A percentile compares a stretch with the other conserved stretches of the same genome.
Conservation (phyloP, 1,140 invertebrate species). For the Drosophila sulfurigaster region DNA sequence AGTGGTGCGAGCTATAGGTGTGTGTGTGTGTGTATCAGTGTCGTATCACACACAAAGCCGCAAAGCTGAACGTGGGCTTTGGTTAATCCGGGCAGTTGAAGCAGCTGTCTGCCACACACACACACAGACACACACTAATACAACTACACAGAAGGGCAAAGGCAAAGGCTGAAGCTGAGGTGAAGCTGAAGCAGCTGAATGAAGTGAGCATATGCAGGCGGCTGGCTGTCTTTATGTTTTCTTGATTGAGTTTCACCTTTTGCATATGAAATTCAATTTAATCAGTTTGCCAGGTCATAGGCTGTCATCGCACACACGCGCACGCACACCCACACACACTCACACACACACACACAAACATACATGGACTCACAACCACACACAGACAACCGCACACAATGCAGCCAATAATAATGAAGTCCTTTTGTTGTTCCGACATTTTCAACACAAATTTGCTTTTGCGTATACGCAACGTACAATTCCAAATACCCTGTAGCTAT, state of each 20-base stretch:
- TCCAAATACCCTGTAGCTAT: conserved; percentile 27
- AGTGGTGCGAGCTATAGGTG: neutral
- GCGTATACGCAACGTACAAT: conserved; percentile 50
- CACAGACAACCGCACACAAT: conserved; percentile 45
- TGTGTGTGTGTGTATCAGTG: conserved; percentile 55
- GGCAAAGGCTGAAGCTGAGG: neutral
- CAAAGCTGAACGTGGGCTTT: conserved; percentile 71
- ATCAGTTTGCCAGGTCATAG: conserved; percentile 75
- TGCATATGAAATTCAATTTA: conserved; percentile 83
- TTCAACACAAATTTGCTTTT: conserved; percentile 71
- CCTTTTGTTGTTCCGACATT: conserved; percentile 78
- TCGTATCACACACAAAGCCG: conserved; percentile 67
- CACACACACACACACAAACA: conserved; percentile 20
- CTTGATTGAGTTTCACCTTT: conserved; percentile 83
- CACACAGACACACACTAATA: conserved; percentile 42
- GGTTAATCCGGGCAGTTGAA: conserved; percentile 63
- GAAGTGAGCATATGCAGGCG: conserved; percentile 46
- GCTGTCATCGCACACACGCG: conserved; percentile 36
- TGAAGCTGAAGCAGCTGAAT: conserved; percentile 4
- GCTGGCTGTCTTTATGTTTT: conserved; percentile 70
- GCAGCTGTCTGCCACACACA: conserved; percentile 40
- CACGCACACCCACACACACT: conserved; percentile 16
- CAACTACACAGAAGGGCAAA: conserved; percentile 12
- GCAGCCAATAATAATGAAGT: conserved; percentile 82
- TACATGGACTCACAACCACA: neutral